Conservation (phyloP, 2,888 invertebrate genomes). For the Polydrusus cervinus region DNA sequence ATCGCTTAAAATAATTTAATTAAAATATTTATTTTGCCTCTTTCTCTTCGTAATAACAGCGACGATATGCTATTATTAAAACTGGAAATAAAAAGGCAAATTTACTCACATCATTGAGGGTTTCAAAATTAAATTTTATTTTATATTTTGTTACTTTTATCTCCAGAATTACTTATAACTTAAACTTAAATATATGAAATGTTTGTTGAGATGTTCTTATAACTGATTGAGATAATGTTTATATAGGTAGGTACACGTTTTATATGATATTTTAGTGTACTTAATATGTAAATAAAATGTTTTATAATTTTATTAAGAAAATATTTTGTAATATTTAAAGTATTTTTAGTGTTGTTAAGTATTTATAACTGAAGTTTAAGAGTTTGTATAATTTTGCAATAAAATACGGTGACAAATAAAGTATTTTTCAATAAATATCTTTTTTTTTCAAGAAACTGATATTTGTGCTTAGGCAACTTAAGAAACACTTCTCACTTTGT, state of each 20-base stretch:
- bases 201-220: slow-evolving; percentile 13
- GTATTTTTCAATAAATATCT: slow-evolving; percentile 25
- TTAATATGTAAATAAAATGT: slow-evolving; percentile 10
- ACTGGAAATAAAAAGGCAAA: too few relatives aligned
- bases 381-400: slow-evolving; percentile 24
- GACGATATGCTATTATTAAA: too few relatives aligned
- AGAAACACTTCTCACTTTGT: too few relatives aligned
- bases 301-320: not conserved
- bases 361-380: not conserved
- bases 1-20: too few relatives aligned
- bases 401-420: slow-evolving; percentile 56
- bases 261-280: not conserved
- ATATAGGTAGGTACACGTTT: not conserved
- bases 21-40: too few relatives aligned
- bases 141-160: not conserved
- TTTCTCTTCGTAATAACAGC: too few relatives aligned
- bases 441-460: not conserved
- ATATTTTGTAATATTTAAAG: not conserved
- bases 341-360: not conserved
- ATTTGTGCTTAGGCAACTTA: too few relatives aligned
- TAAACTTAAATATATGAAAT: not conserved
- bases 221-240: slow-evolving; percentile 10
- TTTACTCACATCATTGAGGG: too few relatives aligned
- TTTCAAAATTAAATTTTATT: too few relatives aligned
- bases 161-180: not conserved